phyloP scores from a whole-genome alignment of 2,113 vertebrate species.

The Cyrtonyx montezumae region DNA sequence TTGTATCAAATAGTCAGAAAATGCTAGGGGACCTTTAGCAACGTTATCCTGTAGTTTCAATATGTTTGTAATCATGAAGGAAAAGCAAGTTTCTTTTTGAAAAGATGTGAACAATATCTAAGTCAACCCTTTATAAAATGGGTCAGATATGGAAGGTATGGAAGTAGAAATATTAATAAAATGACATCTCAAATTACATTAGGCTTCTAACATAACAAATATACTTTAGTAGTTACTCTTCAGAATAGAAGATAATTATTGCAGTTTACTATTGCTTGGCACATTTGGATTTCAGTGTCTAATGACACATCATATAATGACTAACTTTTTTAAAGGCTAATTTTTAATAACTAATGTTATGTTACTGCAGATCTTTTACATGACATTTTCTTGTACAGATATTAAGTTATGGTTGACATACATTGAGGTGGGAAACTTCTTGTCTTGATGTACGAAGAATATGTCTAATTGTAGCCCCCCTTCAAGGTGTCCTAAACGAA shows the following conservation, averaged over 20 bases:
- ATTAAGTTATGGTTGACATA: neutral
- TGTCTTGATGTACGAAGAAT: neutral
- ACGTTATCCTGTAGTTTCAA: neutral
- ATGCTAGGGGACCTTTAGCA: neutral
- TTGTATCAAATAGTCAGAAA: neutral
- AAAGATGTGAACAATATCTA: neutral
- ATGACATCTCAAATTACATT: neutral
- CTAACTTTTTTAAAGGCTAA: neutral
- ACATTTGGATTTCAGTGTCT: neutral
- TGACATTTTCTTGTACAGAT: neutral
- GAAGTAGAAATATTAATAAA: neutral
- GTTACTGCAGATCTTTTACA: neutral
- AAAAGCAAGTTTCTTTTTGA: neutral
- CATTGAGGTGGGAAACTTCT: neutral
- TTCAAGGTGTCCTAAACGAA: neutral
- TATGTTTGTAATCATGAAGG: neutral
- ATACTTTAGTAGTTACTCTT: neutral
- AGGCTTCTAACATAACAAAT: neutral
- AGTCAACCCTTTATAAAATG: neutral
- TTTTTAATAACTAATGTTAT: neutral
- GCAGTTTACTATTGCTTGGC: neutral
- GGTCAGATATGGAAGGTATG: neutral
- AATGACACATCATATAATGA: neutral
- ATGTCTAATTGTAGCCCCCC: neutral
- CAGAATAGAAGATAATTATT: neutral